Percentiles rank a stretch among this genome's conserved stretches.
phyloP scores from a whole-genome alignment of 2,113 vertebrate genomes.

The Sinocyclocheilus grahami region DNA sequence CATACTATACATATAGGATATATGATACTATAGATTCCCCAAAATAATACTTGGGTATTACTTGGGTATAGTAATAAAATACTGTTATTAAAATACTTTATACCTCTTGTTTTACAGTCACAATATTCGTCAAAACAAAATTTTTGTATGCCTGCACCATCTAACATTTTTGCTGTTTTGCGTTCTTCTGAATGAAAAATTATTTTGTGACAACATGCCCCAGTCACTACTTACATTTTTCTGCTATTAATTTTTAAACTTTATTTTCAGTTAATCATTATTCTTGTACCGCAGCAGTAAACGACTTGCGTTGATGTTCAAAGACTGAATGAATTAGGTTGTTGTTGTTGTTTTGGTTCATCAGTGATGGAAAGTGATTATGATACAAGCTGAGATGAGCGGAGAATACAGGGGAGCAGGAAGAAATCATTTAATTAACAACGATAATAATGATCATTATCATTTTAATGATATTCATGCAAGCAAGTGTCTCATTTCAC shows the following conservation, averaged over 20 bases:
- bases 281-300: not conserved
- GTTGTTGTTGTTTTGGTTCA: conserved; percentile 39
- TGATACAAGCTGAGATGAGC: conserved; percentile 37
- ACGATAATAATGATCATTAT: conserved; percentile 51
- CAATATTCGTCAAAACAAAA: too few species aligned
- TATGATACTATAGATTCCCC: too few species aligned
- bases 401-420: conserved; percentile 39
- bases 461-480: conserved; percentile 47
- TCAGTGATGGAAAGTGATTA: conserved; percentile 37
- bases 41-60: too few species aligned
- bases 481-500: conserved; percentile 31
- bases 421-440: conserved; percentile 38
- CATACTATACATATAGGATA: too few species aligned
- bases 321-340: conserved; percentile 17
- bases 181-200: too few species aligned
- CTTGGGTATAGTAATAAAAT: too few species aligned
- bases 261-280: not conserved
- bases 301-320: conserved; percentile 22
- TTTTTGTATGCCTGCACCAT: too few species aligned
- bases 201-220: not conserved
- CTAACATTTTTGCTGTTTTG: too few species aligned
- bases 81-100: too few species aligned
- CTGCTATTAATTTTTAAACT: not conserved
- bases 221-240: not conserved
- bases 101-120: too few species aligned